Percentiles rank a stretch among this genome's conserved stretches.
Evolutionary conservation across 2,888 invertebrate species (phyloP).

Genomic region (Pseudeuparius sepicola): DNA sequence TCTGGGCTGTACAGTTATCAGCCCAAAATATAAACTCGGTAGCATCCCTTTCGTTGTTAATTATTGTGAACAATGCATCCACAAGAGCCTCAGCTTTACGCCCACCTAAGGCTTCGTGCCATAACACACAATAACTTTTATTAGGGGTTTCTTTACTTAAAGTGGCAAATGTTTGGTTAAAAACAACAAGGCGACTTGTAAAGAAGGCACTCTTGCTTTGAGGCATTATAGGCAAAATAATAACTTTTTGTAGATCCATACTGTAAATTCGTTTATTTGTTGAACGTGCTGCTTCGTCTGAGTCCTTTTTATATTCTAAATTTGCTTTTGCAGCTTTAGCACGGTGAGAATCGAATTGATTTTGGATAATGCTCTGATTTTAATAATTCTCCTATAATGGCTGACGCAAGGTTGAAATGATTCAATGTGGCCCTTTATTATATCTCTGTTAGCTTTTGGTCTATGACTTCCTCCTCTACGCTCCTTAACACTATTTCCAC

Average conservation of each 20-base stretch:
- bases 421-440: no score
- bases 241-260: constrained; percentile 7
- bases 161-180: constrained; percentile 6
- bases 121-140: constrained; percentile 4
- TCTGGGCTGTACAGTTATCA: no score
- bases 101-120: constrained; percentile 6
- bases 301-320: no score
- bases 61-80: constrained; percentile 3
- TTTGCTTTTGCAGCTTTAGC: no score
- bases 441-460: no score
- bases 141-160: constrained; percentile 5
- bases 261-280: constrained; percentile 6
- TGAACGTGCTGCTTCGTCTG: no score
- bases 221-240: constrained; percentile 6
- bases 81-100: constrained; percentile 6
- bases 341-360: no score
- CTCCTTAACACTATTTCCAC: no score
- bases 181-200: constrained; percentile 5
- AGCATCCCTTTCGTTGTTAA: constrained; percentile 4
- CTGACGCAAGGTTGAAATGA: no score
- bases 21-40: constrained; percentile 6
- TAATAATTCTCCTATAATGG: no score
- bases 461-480: no score
- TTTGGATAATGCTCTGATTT: no score
- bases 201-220: neutral